These are phyloP conservation scores for Ophioninae sp. DNA, from an alignment of 2,888 invertebrate genomes.

Conservation along the genomic window DNA sequence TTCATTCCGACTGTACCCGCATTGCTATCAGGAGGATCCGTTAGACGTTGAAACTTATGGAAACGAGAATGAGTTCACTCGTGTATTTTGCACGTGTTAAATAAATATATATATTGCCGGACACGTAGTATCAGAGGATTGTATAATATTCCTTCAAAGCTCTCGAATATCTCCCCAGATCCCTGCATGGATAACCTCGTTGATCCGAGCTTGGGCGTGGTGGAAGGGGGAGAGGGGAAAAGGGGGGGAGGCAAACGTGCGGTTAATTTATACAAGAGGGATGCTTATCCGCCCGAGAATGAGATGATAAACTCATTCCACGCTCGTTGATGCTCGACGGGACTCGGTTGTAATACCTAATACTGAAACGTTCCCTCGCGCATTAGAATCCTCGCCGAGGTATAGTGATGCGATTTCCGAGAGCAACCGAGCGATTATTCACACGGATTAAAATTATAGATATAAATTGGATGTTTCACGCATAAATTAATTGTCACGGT, in stretches of 20 bases:
- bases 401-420: slow-evolving; percentile 18
- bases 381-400: slow-evolving; percentile 24
- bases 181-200: slow-evolving; percentile 41
- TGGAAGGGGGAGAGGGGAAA: background rate
- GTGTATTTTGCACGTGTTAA: slow-evolving; percentile 3
- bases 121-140: slow-evolving; percentile 9
- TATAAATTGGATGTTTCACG: background rate
- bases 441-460: slow-evolving; percentile 15
- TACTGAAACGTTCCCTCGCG: slow-evolving; percentile 5
- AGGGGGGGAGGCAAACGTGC: slow-evolving; percentile 29
- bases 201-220: slow-evolving; percentile 14
- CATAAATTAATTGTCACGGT: slow-evolving; percentile 9
- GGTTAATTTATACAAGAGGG: slow-evolving; percentile 38
- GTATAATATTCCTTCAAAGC: slow-evolving; percentile 33
- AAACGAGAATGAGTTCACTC: slow-evolving; percentile 34
- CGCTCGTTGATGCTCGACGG: slow-evolving; percentile 36
- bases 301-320: slow-evolving; percentile 55
- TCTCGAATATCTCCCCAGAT: slow-evolving; percentile 52
- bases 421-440: slow-evolving; percentile 8
- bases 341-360: slow-evolving; percentile 17
- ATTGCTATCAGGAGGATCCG: slow-evolving; percentile 49
- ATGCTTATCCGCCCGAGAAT: slow-evolving; percentile 45
- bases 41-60: slow-evolving; percentile 40
- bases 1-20: slow-evolving; percentile 35
- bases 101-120: slow-evolving; percentile 14